Percentiles rank a stretch among this genome's conserved stretches.
Evolutionary conservation across 2,888 invertebrate species (phyloP).

Genomic region (Plusia festucae): DNA sequence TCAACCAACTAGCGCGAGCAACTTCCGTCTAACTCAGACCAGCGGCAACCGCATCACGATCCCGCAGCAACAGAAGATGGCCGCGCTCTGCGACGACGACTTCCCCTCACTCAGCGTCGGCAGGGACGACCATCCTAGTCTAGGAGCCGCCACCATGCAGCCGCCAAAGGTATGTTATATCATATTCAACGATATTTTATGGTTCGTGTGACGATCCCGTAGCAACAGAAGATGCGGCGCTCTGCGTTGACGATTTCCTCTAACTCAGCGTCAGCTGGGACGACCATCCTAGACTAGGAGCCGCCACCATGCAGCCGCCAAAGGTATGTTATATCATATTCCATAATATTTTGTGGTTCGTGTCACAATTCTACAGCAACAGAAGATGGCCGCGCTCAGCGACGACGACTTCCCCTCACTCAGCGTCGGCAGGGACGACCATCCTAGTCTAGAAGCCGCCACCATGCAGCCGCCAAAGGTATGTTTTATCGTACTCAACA

Average conservation of each 20-base stretch:
- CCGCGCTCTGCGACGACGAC: slow-evolving; percentile 66
- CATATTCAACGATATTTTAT: no score
- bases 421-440: slow-evolving; percentile 75
- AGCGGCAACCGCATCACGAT: slow-evolving; percentile 76
- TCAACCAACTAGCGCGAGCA: slow-evolving; percentile 84
- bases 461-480: slow-evolving; percentile 82
- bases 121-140: slow-evolving; percentile 81
- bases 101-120: slow-evolving; percentile 69
- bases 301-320: no score
- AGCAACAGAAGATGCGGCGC: no score
- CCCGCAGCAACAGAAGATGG: slow-evolving; percentile 61
- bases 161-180: slow-evolving; percentile 80
- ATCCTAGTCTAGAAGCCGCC: slow-evolving; percentile 80
- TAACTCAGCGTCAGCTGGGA: no score
- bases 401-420: slow-evolving; percentile 74
- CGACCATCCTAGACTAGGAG: no score
- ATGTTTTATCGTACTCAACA: no score
- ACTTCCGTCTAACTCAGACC: slow-evolving; percentile 82
- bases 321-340: no score
- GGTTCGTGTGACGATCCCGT: no score
- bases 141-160: slow-evolving; percentile 78
- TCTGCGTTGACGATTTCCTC: no score
- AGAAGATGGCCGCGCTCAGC: slow-evolving; percentile 51
- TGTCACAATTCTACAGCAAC: slow-evolving; percentile 68
- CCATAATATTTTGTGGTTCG: no score